These are phyloP conservation scores for Dicranocentrus wangi DNA, from an alignment of 2,888 invertebrate genomes.

Conservation along the genomic window DNA sequence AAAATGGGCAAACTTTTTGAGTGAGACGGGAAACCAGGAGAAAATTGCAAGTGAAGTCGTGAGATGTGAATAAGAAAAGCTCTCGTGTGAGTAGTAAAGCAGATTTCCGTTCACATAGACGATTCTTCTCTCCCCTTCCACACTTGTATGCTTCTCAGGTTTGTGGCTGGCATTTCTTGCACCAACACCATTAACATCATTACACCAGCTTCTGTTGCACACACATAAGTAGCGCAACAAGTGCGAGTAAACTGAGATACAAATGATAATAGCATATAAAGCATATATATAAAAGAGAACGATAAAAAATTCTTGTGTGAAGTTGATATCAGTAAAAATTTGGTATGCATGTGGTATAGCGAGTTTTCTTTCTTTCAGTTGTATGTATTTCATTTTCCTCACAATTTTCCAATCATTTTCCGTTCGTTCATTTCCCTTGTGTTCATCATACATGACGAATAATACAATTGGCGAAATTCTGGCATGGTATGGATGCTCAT, in stretches of 20 bases:
- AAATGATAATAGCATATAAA: background rate
- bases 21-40: background rate
- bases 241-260: constrained; percentile 1
- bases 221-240: constrained; percentile 14
- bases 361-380: constrained; percentile 1
- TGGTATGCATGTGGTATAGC: background rate
- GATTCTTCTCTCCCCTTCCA: background rate
- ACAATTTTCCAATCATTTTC: constrained; percentile 6
- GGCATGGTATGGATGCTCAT: no score
- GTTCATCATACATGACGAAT: background rate
- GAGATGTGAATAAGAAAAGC: background rate
- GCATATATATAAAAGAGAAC: background rate
- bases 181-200: constrained; percentile 25
- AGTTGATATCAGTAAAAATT: background rate
- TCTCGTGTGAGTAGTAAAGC: constrained; percentile 40
- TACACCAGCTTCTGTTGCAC: constrained; percentile 2
- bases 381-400: background rate
- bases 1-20: background rate
- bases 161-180: background rate
- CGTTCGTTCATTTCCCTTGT: constrained; percentile 21
- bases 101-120: constrained; percentile 55
- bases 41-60: constrained; percentile 6
- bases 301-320: background rate
- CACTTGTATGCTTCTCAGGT: background rate
- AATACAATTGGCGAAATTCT: background rate